Percentiles rank a stretch among this genome's conserved stretches.
These are phyloP conservation scores for Diorhabda carinulata DNA, from an alignment of 1,140 invertebrate species.

Conservation along the genomic window DNA sequence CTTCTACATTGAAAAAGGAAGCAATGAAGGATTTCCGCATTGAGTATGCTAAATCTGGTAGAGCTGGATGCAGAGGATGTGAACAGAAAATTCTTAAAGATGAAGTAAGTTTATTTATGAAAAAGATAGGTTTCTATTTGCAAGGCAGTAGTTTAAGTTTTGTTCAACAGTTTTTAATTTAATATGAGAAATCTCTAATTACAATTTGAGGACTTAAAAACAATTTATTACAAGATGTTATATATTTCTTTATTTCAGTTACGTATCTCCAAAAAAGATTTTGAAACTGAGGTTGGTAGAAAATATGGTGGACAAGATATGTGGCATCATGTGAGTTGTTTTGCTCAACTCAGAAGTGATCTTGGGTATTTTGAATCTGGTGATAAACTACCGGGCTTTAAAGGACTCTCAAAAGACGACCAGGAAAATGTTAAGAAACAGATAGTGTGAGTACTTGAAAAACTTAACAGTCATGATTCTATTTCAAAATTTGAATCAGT, in stretches of 20 bases:
- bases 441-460: constrained; percentile 57
- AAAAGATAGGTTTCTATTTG: no score
- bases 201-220: not conserved
- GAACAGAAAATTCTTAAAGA: constrained; percentile 83
- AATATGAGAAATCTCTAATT: not conserved
- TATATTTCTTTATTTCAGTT: constrained; percentile 45
- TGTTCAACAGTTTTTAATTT: not conserved
- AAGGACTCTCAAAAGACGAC: constrained; percentile 70
- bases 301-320: constrained; percentile 75
- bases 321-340: constrained; percentile 94
- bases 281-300: constrained; percentile 71
- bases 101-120: constrained; percentile 46
- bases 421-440: constrained; percentile 63
- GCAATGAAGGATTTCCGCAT: constrained; percentile 68
- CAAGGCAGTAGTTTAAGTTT: no score
- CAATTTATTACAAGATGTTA: not conserved
- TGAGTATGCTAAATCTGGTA: constrained; percentile 86
- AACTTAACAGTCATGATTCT: no score
- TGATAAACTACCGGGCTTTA: constrained; percentile 70
- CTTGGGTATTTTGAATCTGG: constrained; percentile 72
- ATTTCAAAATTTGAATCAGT: no score
- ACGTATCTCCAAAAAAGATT: constrained; percentile 83
- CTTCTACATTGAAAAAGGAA: constrained; percentile 32
- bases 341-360: constrained; percentile 71
- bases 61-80: constrained; percentile 79